These are phyloP conservation scores for Girardinichthys multiradiatus DNA, from an alignment of 2,113 vertebrate genomes.

Conservation along the genomic window DNA sequence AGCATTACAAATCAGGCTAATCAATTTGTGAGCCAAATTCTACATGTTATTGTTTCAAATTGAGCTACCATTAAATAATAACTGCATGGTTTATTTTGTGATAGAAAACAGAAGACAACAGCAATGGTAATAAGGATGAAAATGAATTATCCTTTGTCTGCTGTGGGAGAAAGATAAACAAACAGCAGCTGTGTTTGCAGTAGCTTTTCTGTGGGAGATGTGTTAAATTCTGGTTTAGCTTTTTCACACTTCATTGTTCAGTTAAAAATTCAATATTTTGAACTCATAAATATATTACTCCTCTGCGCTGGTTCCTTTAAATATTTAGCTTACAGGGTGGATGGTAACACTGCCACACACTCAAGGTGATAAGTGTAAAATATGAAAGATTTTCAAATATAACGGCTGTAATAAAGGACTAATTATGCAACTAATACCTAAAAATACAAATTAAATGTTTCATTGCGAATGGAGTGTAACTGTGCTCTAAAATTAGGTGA, in stretches of 20 bases:
- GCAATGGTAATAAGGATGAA: neutral
- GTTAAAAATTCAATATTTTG: constrained; percentile 30
- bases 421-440: neutral
- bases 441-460: neutral
- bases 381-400: neutral
- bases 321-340: constrained; percentile 2
- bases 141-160: neutral
- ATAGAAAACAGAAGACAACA: constrained; percentile 4
- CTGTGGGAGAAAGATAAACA: constrained; percentile 5
- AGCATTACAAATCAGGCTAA: constrained; percentile 5
- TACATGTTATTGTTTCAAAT: neutral
- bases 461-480: neutral
- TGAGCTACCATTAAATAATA: neutral
- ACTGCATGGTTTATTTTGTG: neutral
- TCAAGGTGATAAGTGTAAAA: neutral
- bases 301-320: constrained; percentile 10
- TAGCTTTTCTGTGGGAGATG: constrained; percentile 20
- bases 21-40: constrained; percentile 15
- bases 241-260: constrained; percentile 16
- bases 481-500: neutral
- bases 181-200: constrained; percentile 26
- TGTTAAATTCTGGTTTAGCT: constrained; percentile 21
- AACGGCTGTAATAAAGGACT: neutral
- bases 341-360: too few relatives aligned
- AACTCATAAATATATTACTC: constrained; percentile 32